Conservation (phyloP, 2,113 vertebrate species). For the Neolamprologus kungweensis region DNA sequence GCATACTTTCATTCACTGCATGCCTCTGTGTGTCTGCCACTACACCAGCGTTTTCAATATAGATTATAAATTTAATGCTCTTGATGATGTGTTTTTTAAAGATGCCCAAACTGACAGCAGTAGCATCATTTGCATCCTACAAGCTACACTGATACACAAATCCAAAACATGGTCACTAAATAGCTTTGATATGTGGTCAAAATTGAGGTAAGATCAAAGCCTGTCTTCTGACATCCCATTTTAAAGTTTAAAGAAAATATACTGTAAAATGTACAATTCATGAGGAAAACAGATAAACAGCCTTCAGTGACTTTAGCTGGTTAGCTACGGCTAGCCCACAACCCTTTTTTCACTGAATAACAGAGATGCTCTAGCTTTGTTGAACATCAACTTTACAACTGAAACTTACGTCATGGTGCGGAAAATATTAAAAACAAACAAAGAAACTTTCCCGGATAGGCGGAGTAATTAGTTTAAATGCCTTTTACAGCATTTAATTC, state of each 20-base stretch:
- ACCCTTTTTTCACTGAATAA: background rate
- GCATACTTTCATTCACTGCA: background rate
- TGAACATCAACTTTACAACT: background rate
- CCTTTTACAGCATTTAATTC: background rate
- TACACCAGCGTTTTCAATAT: background rate
- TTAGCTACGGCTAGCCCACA: background rate
- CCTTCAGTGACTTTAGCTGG: background rate
- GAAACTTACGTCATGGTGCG: background rate
- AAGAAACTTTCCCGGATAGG: background rate
- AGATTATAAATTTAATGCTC: background rate
- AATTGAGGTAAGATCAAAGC: background rate
- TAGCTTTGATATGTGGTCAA: background rate
- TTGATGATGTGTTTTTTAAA: background rate
- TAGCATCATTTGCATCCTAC: background rate
- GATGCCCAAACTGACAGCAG: background rate
- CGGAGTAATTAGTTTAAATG: fast-evolving
- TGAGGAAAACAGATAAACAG: background rate
- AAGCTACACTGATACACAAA: background rate
- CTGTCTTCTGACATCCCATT: background rate
- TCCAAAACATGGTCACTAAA: background rate
- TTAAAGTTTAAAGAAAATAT: background rate
- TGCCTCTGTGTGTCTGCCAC: background rate
- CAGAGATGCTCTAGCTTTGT: background rate
- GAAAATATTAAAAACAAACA: background rate
- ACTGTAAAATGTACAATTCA: background rate